Conservation (phyloP, 2,888 invertebrate genomes). For the Heliconius erato region DNA sequence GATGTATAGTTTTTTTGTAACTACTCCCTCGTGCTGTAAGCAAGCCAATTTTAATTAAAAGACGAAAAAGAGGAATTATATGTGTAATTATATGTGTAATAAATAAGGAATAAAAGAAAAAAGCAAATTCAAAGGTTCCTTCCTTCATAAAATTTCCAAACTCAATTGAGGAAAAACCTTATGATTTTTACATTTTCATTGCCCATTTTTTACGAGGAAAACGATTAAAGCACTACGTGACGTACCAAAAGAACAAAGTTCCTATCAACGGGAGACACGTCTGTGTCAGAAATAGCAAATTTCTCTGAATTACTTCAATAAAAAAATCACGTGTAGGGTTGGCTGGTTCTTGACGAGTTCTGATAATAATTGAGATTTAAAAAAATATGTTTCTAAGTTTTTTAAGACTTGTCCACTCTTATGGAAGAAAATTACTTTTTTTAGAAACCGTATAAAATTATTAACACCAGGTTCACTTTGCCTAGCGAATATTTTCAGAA, state of each 20-base stretch:
- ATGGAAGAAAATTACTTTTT: neutral
- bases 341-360: neutral
- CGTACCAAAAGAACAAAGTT: slow-evolving; percentile 13
- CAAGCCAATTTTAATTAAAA: neutral
- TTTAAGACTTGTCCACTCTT: neutral
- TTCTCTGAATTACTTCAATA: slow-evolving; percentile 1
- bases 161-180: neutral
- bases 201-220: neutral
- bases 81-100: neutral
- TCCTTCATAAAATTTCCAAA: neutral
- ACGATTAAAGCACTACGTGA: slow-evolving; percentile 8
- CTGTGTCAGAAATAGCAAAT: slow-evolving; percentile 1
- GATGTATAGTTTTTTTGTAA: too few relatives aligned
- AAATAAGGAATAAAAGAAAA: neutral
- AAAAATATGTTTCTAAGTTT: neutral
- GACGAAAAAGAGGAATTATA: too few relatives aligned
- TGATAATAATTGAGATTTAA: neutral
- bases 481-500: too few relatives aligned
- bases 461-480: too few relatives aligned
- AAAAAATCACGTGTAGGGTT: neutral
- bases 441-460: neutral
- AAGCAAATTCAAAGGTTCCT: neutral
- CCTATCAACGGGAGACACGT: slow-evolving; percentile 17
- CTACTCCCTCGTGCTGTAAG: too few relatives aligned
- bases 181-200: slow-evolving; percentile 43